A percentile compares a stretch with the other conserved stretches of the same genome.
phyloP scores from a whole-genome alignment of 2,888 invertebrate genomes.

The Drosophila peninsularis region DNA sequence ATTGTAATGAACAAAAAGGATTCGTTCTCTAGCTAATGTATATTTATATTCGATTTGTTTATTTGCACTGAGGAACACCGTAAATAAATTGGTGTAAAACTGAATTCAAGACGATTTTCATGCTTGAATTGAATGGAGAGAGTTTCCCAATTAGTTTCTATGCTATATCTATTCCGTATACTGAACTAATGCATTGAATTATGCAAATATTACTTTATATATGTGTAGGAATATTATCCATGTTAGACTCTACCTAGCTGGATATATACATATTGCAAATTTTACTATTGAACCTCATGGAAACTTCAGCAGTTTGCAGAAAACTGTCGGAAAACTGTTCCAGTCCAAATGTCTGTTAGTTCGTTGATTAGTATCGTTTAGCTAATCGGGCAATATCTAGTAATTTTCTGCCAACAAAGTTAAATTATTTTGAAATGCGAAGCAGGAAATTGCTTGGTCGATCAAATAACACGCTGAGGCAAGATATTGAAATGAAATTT shows the following conservation, averaged over 20 bases:
- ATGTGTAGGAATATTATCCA: neutral
- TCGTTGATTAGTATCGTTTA: conserved; percentile 1
- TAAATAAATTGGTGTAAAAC: neutral
- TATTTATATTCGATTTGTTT: conserved; percentile 2
- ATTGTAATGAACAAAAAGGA: neutral
- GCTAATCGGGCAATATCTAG: neutral
- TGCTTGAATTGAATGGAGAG: neutral
- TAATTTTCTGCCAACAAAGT: neutral
- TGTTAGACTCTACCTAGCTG: neutral
- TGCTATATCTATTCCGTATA: conserved; percentile 2
- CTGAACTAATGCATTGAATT: neutral
- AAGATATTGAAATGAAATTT: conserved; percentile 5
- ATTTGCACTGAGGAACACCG: neutral
- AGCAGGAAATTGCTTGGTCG: conserved; percentile 1
- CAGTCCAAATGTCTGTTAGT: neutral
- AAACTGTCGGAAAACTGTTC: neutral
- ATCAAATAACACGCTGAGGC: conserved; percentile 4
- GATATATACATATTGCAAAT: neutral
- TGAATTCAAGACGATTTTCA: neutral
- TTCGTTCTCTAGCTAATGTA: conserved; percentile 14
- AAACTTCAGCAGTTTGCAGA: neutral
- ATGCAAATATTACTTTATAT: neutral
- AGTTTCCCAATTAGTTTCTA: conserved; percentile 1
- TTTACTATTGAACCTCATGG: neutral
- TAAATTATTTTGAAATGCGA: neutral